phyloP scores from a whole-genome alignment of 2,113 vertebrate genomes.

The Smithornis capensis region DNA sequence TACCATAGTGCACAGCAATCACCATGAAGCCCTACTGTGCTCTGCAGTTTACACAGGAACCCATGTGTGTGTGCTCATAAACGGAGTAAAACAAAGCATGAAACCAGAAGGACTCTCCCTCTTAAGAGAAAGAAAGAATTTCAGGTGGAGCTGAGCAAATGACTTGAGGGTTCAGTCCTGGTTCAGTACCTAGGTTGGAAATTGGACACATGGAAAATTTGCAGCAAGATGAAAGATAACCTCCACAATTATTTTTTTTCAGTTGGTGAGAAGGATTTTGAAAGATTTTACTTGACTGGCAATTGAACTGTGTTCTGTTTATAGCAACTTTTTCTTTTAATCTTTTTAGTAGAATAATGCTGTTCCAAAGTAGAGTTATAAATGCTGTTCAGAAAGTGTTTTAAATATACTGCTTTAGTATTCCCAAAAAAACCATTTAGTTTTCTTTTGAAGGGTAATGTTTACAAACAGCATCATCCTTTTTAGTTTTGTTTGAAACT shows the following conservation, averaged over 20 bases:
- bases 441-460: background rate
- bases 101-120: background rate
- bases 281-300: background rate
- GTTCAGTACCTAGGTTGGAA: background rate
- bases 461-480: background rate
- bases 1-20: background rate
- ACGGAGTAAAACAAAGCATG: background rate
- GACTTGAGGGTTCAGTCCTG: background rate
- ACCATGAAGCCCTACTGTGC: background rate
- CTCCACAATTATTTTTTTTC: background rate
- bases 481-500: background rate
- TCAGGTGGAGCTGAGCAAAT: background rate
- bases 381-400: background rate
- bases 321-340: background rate
- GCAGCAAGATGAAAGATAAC: background rate
- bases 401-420: background rate
- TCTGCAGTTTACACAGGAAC: background rate
- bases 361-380: background rate
- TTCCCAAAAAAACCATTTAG: background rate
- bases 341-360: background rate
- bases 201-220: background rate
- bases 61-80: background rate
- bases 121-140: background rate
- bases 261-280: background rate
- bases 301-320: background rate